phyloP scores from a whole-genome alignment of 1,140 invertebrate genomes.

The Bombyx mandarina region DNA sequence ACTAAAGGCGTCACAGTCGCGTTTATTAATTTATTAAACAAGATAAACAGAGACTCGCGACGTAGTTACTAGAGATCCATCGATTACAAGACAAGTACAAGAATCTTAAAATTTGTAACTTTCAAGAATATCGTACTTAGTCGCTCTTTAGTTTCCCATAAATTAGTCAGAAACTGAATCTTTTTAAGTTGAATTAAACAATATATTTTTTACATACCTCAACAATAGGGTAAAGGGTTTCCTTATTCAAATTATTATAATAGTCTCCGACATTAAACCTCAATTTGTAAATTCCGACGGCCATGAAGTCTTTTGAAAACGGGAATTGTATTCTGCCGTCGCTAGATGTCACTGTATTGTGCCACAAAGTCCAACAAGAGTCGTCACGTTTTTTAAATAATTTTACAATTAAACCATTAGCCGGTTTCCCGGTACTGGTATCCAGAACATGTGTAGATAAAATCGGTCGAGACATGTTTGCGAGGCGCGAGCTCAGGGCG shows the following conservation, averaged over 20 bases:
- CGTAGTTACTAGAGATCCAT: too few relatives aligned
- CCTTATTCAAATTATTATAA: conserved; percentile 73
- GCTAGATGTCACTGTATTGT: conserved; percentile 76
- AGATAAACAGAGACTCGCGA: too few relatives aligned
- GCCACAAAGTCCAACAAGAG: conserved; percentile 74
- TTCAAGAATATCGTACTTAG: too few relatives aligned
- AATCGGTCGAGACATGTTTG: conserved; percentile 47
- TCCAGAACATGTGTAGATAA: conserved; percentile 79
- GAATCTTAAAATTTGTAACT: too few relatives aligned
- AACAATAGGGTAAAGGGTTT: conserved; percentile 82
- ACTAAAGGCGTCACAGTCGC: too few relatives aligned
- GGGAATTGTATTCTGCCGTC: conserved; percentile 79
- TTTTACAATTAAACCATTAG: conserved; percentile 73
- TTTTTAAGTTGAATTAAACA: too few relatives aligned
- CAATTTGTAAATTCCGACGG: conserved; percentile 80
- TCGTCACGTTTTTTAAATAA: conserved; percentile 77
- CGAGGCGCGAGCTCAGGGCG: neutral
- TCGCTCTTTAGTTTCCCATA: too few relatives aligned
- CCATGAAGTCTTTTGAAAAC: conserved; percentile 73
- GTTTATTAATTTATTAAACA: too few relatives aligned
- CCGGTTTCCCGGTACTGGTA: conserved; percentile 76
- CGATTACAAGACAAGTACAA: too few relatives aligned
- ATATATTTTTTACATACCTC: conserved; percentile 70
- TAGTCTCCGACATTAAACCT: conserved; percentile 83
- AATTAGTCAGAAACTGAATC: too few relatives aligned